These are phyloP conservation scores for Adelphocoris suturalis DNA, from an alignment of 2,888 invertebrate genomes.

Conservation along the genomic window DNA sequence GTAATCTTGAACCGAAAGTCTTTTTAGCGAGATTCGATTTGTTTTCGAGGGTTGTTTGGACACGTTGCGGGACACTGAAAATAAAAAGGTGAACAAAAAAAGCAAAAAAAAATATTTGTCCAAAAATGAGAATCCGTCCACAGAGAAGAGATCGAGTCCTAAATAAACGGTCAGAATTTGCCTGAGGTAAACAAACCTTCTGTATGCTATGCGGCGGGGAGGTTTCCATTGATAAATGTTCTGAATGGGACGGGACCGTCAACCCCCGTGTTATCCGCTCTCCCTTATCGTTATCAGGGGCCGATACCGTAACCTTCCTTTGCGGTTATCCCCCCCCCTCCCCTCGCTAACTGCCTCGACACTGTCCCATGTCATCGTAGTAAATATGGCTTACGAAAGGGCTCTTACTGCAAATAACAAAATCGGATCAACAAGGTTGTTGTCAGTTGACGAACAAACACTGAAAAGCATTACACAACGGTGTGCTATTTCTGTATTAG, in stretches of 20 bases:
- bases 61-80: neutral
- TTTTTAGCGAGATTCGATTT: neutral
- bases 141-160: slow-evolving; percentile 14
- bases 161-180: slow-evolving; percentile 38
- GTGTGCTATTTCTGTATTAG: no score
- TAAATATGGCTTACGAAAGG: no score
- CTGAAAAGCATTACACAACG: no score
- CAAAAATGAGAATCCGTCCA: slow-evolving; percentile 24
- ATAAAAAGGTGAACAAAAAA: neutral
- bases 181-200: slow-evolving; percentile 12
- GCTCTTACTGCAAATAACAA: no score
- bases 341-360: no score
- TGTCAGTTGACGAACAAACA: no score
- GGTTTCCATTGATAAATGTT: neutral
- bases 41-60: slow-evolving; percentile 11
- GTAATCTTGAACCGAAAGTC: neutral
- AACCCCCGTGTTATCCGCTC: neutral
- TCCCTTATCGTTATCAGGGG: neutral
- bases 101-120: neutral
- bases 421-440: no score
- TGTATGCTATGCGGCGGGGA: neutral
- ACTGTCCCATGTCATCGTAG: no score
- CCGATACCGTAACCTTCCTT: slow-evolving; percentile 19
- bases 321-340: neutral
- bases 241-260: neutral